phyloP scores from a whole-genome alignment of 2,797 vertebrate genomes.

The Phoxinus dragarum region DNA sequence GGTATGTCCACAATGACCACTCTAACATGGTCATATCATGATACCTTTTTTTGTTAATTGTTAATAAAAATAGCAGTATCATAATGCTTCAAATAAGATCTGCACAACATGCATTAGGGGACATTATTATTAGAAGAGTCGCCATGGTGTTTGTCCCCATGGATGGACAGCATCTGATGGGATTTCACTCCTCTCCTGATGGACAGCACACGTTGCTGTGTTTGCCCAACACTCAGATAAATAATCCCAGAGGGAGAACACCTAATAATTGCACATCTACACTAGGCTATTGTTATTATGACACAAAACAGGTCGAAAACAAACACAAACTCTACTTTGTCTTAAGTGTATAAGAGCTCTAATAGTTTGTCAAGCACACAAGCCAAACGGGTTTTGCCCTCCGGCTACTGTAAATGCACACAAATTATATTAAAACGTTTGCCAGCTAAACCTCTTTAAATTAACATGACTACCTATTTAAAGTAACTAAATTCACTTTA shows the following conservation, averaged over 20 bases:
- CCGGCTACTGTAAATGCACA: conserved; percentile 33
- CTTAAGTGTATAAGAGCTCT: background rate
- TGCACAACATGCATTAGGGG: background rate
- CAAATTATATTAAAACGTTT: background rate
- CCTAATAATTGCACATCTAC: conserved; percentile 24
- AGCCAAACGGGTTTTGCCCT: conserved; percentile 30
- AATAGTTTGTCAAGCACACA: conserved; percentile 45
- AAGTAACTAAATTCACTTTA: background rate
- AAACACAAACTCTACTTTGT: background rate
- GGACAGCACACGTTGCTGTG: conserved; percentile 67
- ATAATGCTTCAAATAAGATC: background rate
- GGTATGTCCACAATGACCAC: background rate
- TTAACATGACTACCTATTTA: background rate
- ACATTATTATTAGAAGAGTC: background rate
- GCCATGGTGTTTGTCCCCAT: conserved; percentile 23
- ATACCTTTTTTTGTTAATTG: background rate
- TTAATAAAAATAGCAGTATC: background rate
- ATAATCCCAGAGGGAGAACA: conserved; percentile 78
- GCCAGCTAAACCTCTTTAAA: background rate
- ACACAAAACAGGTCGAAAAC: background rate
- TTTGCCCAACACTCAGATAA: conserved; percentile 78
- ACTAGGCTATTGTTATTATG: background rate
- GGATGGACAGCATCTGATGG: conserved; percentile 36
- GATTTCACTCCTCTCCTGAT: conserved; percentile 44
- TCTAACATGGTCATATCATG: background rate